Conservation (phyloP, 2,888 invertebrate species). For the Caenorhabditis doughertyi region DNA sequence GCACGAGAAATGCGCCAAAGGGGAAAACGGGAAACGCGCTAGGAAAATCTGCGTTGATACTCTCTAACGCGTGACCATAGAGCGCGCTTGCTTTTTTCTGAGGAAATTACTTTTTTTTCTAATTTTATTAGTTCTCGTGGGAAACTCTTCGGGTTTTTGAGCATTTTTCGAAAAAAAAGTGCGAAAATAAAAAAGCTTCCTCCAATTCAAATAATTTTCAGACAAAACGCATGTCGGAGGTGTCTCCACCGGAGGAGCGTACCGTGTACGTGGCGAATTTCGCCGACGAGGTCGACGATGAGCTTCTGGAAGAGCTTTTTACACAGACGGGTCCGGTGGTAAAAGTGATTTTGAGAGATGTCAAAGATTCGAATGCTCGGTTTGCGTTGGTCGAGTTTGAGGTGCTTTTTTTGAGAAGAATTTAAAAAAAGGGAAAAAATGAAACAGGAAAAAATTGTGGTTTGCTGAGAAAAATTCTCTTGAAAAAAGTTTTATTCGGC, state of each 20-base stretch:
- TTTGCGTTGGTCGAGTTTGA: slow-evolving; percentile 76
- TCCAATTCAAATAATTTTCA: not conserved
- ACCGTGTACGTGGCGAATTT: slow-evolving; percentile 71
- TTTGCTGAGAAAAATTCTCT: too few species aligned
- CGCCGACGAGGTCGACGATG: slow-evolving; percentile 63
- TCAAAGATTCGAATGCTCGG: slow-evolving; percentile 41
- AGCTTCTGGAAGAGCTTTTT: slow-evolving; percentile 76
- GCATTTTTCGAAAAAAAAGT: not conserved
- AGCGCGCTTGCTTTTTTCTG: not conserved
- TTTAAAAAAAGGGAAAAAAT: too few species aligned
- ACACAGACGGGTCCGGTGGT: slow-evolving; percentile 74
- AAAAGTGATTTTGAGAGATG: slow-evolving; percentile 57
- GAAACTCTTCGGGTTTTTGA: not conserved
- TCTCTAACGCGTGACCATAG: not conserved
- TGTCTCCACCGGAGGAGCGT: slow-evolving; percentile 56
- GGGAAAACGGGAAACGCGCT: not conserved
- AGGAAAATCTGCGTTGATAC: not conserved
- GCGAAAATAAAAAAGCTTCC: not conserved
- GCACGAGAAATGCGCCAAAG: not conserved
- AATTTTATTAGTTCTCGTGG: too few species aligned
- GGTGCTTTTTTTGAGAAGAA: slow-evolving; percentile 6
- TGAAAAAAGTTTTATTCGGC: too few species aligned
- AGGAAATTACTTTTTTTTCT: not conserved
- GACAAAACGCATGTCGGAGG: not conserved
- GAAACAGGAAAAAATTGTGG: too few species aligned